phyloP scores from a whole-genome alignment of 2,888 invertebrate genomes.

The Drosophila aldrichi region DNA sequence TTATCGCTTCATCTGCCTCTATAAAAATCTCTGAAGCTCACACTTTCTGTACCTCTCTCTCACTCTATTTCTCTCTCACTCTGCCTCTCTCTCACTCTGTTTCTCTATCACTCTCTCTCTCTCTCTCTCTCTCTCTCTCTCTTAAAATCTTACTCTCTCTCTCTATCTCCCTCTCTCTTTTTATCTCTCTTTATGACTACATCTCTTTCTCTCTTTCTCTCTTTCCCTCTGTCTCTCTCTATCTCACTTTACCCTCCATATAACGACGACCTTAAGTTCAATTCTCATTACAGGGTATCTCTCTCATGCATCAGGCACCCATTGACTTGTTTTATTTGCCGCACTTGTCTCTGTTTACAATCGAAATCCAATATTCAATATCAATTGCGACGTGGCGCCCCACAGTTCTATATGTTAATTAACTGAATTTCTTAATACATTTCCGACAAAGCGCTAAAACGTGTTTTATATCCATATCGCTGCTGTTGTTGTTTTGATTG shows the following conservation, averaged over 20 bases:
- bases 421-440: slow-evolving; percentile 5
- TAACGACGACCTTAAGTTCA: background rate
- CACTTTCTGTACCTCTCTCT: too few species aligned
- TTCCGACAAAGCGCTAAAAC: slow-evolving; percentile 30
- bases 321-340: slow-evolving; percentile 2
- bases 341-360: background rate
- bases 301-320: background rate
- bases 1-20: background rate
- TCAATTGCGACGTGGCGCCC: slow-evolving; percentile 24
- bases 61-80: background rate
- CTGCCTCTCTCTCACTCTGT: background rate
- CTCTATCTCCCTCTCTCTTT: background rate
- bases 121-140: background rate
- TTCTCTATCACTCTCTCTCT: background rate
- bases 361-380: slow-evolving; percentile 18
- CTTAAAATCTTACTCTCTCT: background rate
- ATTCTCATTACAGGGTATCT: slow-evolving; percentile 1
- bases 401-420: slow-evolving; percentile 21
- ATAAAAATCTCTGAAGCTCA: background rate
- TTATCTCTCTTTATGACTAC: background rate
- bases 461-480: slow-evolving; percentile 7
- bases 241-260: background rate
- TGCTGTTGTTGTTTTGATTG: slow-evolving; percentile 7
- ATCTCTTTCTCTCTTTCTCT: background rate
- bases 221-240: background rate